phyloP scores from a whole-genome alignment of 2,888 invertebrate species.

The Deilephila elpenor region DNA sequence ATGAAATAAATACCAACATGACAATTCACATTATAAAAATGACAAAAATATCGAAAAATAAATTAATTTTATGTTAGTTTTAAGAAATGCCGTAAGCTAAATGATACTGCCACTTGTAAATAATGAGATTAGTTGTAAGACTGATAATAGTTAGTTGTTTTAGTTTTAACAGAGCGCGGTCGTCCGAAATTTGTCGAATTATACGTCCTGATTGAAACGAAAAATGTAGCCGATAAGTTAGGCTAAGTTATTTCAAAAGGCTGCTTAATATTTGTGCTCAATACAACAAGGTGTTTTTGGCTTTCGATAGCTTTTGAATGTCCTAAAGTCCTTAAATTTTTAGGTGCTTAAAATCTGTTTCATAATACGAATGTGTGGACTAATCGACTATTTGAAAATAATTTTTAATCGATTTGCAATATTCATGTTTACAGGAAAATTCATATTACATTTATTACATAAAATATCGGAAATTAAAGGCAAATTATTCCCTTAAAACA shows the following conservation, averaged over 20 bases:
- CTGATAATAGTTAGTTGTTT: constrained; percentile 31
- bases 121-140: constrained; percentile 31
- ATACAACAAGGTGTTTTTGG: neutral
- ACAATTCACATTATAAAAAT: neutral
- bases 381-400: no score
- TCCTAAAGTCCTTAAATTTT: no score
- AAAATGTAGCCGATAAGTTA: constrained; percentile 46
- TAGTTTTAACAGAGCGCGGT: constrained; percentile 38
- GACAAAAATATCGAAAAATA: neutral
- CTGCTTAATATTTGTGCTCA: constrained; percentile 14
- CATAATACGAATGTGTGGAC: no score
- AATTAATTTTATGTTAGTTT: constrained; percentile 13
- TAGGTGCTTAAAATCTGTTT: no score
- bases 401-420: no score
- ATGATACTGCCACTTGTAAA: constrained; percentile 76
- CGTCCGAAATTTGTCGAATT: constrained; percentile 70
- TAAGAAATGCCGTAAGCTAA: constrained; percentile 63
- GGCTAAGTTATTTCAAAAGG: neutral
- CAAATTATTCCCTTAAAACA: no score
- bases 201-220: constrained; percentile 74
- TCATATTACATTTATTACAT: no score
- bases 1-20: neutral
- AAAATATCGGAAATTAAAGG: no score
- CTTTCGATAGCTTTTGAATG: neutral
- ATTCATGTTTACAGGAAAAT: no score